Conservation (phyloP, 2,888 invertebrate genomes). For the Heliconius charithonia region DNA sequence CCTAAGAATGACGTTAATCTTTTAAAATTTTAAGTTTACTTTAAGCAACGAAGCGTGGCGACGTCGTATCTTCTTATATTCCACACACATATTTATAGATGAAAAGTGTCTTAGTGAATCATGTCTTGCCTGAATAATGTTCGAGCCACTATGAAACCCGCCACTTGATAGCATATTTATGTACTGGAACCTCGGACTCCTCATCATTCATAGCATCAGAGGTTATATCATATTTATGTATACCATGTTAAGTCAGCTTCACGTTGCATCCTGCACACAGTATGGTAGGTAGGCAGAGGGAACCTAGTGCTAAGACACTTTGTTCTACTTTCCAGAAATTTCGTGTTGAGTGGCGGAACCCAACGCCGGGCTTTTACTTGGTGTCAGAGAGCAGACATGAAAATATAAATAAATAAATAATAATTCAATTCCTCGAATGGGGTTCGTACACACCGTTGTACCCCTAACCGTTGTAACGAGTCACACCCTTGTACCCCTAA, state of each 20-base stretch:
- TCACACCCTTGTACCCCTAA: too few species aligned
- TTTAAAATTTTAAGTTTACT: conserved; percentile 6
- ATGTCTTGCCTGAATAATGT: conserved; percentile 46
- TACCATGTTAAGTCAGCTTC: background rate
- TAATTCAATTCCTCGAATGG: too few species aligned
- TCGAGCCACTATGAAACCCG: conserved; percentile 12
- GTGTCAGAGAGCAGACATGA: too few species aligned
- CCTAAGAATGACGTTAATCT: background rate
- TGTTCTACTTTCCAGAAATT: too few species aligned
- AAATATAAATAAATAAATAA: too few species aligned
- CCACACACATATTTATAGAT: conserved; percentile 64
- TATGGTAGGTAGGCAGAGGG: too few species aligned
- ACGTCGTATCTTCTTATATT: conserved; percentile 61
- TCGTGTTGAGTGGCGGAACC: too few species aligned
- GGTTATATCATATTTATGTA: background rate
- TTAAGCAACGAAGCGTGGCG: conserved; percentile 52
- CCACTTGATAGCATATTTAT: conserved; percentile 29
- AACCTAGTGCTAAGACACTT: too few species aligned
- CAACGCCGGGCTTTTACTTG: too few species aligned
- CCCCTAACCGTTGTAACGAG: too few species aligned
- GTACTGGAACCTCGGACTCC: conserved; percentile 21
- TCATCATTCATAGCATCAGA: conserved; percentile 17
- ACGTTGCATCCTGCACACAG: too few species aligned
- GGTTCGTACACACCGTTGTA: too few species aligned
- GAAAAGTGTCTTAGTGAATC: conserved; percentile 65